phyloP scores from a whole-genome alignment of 2,888 invertebrate genomes.

The Callyntrura sp. region DNA sequence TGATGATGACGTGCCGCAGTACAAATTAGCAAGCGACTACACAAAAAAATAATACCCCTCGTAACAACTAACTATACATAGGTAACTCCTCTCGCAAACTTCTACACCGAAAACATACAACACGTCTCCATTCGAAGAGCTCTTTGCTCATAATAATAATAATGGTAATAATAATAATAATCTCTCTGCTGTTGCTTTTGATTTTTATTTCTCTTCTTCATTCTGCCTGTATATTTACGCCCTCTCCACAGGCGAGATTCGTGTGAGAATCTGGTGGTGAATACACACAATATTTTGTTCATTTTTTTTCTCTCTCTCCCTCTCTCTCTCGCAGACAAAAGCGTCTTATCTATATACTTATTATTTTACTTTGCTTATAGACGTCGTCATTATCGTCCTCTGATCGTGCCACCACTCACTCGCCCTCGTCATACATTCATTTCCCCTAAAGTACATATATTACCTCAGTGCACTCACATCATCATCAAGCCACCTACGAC shows the following conservation, averaged over 20 bases:
- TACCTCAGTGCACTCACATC: constrained; percentile 25
- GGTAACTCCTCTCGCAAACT: background rate
- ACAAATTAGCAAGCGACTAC: constrained; percentile 73
- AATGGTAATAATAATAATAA: background rate
- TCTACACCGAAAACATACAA: constrained; percentile 32
- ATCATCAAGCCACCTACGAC: constrained; percentile 70
- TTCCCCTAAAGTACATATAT: constrained; percentile 16
- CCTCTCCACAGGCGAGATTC: constrained; percentile 77
- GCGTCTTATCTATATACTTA: constrained; percentile 23
- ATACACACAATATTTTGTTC: constrained; percentile 42
- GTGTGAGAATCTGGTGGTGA: constrained; percentile 65
- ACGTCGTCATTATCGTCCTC: constrained; percentile 19
- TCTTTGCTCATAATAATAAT: constrained; percentile 21
- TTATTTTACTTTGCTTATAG: constrained; percentile 14
- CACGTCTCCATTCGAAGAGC: background rate
- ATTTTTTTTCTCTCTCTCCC: background rate
- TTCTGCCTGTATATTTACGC: constrained; percentile 53
- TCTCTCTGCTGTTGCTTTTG: constrained; percentile 11
- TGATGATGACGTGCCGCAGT: constrained; percentile 74
- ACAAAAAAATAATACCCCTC: constrained; percentile 46
- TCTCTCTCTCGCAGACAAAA: no score
- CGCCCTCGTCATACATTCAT: constrained; percentile 47
- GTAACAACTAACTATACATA: constrained; percentile 16
- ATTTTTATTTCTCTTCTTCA: constrained; percentile 37
- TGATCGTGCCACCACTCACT: constrained; percentile 39